phyloP scores from a whole-genome alignment of 2,888 invertebrate species.

The Archips crataeganus region DNA sequence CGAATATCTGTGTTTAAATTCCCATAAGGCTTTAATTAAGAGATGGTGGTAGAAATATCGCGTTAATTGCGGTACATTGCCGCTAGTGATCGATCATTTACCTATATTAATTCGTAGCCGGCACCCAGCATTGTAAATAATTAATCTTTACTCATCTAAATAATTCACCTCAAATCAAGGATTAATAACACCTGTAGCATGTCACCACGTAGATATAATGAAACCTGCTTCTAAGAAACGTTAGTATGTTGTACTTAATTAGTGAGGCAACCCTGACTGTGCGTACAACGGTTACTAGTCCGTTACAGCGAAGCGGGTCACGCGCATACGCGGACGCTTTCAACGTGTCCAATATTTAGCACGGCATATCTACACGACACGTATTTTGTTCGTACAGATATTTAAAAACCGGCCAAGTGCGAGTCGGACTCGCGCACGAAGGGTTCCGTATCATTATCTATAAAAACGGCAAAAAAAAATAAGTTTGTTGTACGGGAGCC shows the following conservation, averaged over 20 bases:
- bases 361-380: slow-evolving; percentile 55
- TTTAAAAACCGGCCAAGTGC: not conserved
- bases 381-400: slow-evolving; percentile 45
- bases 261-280: slow-evolving; percentile 33
- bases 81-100: no score
- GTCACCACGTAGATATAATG: not conserved
- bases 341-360: slow-evolving; percentile 72
- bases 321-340: slow-evolving; percentile 54
- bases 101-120: no score
- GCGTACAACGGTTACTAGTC: slow-evolving; percentile 51
- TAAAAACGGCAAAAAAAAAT: no score
- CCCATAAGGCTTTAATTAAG: no score
- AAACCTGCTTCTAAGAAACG: not conserved
- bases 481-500: no score
- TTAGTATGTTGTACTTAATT: slow-evolving; percentile 3
- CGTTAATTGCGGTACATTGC: no score
- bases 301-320: slow-evolving; percentile 79
- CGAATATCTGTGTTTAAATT: no score
- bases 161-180: not conserved
- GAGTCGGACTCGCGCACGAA: no score
- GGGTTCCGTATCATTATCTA: no score
- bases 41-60: no score
- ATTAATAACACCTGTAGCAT: not conserved
- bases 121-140: no score
- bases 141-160: not conserved